phyloP scores from a whole-genome alignment of 1,140 invertebrate species.

The Platyscapa corneri region DNA sequence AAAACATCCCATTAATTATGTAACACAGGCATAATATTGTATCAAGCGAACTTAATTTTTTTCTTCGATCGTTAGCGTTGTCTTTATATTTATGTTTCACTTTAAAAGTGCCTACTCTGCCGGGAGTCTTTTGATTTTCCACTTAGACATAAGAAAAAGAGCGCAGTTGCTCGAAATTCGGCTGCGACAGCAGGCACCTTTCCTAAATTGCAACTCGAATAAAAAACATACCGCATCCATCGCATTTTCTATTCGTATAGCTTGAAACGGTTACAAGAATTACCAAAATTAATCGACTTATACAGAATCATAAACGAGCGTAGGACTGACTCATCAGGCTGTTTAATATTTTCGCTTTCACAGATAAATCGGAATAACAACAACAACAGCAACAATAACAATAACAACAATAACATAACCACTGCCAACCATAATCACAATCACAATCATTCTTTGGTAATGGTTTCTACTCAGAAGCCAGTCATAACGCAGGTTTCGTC shows the following conservation, averaged over 20 bases:
- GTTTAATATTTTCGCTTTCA: constrained; percentile 48
- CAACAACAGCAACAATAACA: constrained; percentile 58
- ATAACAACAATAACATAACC: constrained; percentile 67
- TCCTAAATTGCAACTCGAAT: not conserved
- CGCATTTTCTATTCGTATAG: not conserved
- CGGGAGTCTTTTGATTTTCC: too few species aligned
- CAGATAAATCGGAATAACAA: constrained; percentile 71
- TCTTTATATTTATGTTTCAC: too few species aligned
- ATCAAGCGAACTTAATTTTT: too few species aligned
- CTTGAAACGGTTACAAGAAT: not conserved
- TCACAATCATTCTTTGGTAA: constrained; percentile 65
- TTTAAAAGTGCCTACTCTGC: too few species aligned
- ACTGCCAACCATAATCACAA: constrained; percentile 72
- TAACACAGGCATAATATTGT: too few species aligned
- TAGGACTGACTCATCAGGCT: not conserved
- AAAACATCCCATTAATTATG: too few species aligned
- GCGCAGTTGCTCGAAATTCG: not conserved
- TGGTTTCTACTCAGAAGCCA: constrained; percentile 65
- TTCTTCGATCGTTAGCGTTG: too few species aligned
- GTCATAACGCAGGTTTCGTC: constrained; percentile 56
- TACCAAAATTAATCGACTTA: not conserved
- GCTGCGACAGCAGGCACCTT: not conserved
- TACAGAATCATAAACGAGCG: too few species aligned
- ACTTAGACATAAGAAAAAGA: too few species aligned
- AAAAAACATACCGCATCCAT: not conserved